Base-by-base conservation (phyloP, 2,888 invertebrate genomes). In the Salticus scenicus region DNA sequence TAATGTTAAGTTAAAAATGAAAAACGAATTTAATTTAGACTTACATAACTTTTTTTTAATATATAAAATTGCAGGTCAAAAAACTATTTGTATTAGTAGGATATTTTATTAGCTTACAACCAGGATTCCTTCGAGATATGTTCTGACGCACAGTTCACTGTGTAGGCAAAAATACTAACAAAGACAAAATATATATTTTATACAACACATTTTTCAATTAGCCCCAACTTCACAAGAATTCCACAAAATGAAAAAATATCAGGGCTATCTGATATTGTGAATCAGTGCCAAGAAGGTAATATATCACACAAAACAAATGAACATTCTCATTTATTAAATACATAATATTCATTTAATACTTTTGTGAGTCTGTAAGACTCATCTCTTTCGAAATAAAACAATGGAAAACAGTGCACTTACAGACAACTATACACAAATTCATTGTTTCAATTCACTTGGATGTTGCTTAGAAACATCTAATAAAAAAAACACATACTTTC, bases 391-490 rank as follows among this genome's bases (percentile, higher is more conserved):
- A 57, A 57, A 57, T 5, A 24, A 24, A 57, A 57, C 24, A 57
- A 57, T 57, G 57, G 24, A 57, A 57, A 20, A 57, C 24, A 24
- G 57, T 24, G 24, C 24, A 24, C 24, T 24, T 24, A 57, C 5
- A 57, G 5, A 57, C 57, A 47, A 66, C 66, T 20, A 76, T 47
- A 76, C 66, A 47, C 24, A 47, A 66, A 20, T 28, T 30, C 42
- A 75, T 37, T 30, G 41, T 75, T 41, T 75, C 31, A 66, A 20
- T 47, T 76, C 17, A 24, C 27, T 41, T 27, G 31, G 17, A 76
- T 67, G 31, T 67, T 64, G 24, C 47, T 51, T 67, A 47, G 20
- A 76, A 37, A 76, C 41, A 63, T 24, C 67, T 31, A 76, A 17
- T 51, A 67, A 75, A 42, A 67, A 66, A 30, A 42, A 64, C 75